phyloP scores from a whole-genome alignment of 2,113 vertebrate genomes.

The Enhydra lutris region DNA sequence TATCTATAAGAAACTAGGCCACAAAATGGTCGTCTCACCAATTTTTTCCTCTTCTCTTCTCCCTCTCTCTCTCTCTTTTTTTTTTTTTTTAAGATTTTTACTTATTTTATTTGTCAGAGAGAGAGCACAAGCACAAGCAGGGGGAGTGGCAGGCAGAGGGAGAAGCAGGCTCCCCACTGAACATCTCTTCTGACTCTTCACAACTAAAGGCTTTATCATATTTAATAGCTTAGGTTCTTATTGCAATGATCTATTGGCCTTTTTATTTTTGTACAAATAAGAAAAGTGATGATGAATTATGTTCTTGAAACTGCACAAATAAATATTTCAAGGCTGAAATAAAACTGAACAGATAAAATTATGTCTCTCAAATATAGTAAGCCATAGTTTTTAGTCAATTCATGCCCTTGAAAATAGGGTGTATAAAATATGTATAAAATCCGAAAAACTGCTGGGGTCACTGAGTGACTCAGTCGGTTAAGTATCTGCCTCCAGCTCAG shows the following conservation, averaged over 20 bases:
- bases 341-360: background rate
- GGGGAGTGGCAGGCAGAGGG: too few species aligned
- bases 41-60: background rate
- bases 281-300: constrained; percentile 9
- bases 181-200: background rate
- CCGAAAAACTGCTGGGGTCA: background rate
- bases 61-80: too few species aligned
- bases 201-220: background rate
- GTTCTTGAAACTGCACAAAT: background rate
- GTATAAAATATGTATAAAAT: background rate
- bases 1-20: background rate
- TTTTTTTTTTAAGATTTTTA: too few species aligned
- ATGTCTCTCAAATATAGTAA: background rate
- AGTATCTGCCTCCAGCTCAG: background rate
- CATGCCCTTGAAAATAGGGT: background rate
- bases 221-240: background rate
- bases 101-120: too few species aligned
- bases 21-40: background rate
- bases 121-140: too few species aligned
- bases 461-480: background rate
- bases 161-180: too few species aligned
- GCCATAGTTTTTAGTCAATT: background rate
- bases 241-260: background rate
- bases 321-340: constrained; percentile 4
- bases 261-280: background rate